Evolutionary conservation across 2,888 invertebrate species (phyloP).

Genomic region (Agrotis ipsilon): DNA sequence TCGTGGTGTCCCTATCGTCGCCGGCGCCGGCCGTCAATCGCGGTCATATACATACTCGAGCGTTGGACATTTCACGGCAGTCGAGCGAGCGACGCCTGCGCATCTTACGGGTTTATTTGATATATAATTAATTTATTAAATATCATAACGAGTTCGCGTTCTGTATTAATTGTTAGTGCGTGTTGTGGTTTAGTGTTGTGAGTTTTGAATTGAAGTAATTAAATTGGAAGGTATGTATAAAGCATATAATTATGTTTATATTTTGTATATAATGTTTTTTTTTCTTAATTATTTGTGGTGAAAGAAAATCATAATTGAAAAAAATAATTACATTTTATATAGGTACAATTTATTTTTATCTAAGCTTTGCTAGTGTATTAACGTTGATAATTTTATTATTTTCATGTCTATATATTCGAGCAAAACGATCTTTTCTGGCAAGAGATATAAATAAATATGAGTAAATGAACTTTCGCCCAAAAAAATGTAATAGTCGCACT

Average conservation of each 20-base stretch:
- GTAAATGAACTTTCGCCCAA: constrained; percentile 29
- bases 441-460: constrained; percentile 30
- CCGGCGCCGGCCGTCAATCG: constrained; percentile 58
- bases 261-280: not conserved
- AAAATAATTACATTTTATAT: not conserved
- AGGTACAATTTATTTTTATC: too few species aligned
- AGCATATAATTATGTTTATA: not conserved
- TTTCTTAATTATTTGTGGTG: too few species aligned
- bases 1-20: constrained; percentile 61
- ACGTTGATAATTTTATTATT: not conserved
- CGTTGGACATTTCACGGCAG: constrained; percentile 68
- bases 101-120: constrained; percentile 58
- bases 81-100: constrained; percentile 69
- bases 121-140: constrained; percentile 36
- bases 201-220: constrained; percentile 3
- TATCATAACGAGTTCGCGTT: constrained; percentile 33
- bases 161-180: constrained; percentile 32
- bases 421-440: constrained; percentile 1
- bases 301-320: too few species aligned
- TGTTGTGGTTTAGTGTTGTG: constrained; percentile 59
- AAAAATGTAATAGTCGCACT: not conserved
- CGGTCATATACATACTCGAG: constrained; percentile 63
- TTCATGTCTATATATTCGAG: not conserved
- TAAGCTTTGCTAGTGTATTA: not conserved
- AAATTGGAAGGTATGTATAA: constrained; percentile 27